A percentile compares a stretch with the other conserved stretches of the same genome.
These are phyloP conservation scores for Murina feae DNA, from an alignment of 2,113 vertebrate genomes.

Conservation along the genomic window DNA sequence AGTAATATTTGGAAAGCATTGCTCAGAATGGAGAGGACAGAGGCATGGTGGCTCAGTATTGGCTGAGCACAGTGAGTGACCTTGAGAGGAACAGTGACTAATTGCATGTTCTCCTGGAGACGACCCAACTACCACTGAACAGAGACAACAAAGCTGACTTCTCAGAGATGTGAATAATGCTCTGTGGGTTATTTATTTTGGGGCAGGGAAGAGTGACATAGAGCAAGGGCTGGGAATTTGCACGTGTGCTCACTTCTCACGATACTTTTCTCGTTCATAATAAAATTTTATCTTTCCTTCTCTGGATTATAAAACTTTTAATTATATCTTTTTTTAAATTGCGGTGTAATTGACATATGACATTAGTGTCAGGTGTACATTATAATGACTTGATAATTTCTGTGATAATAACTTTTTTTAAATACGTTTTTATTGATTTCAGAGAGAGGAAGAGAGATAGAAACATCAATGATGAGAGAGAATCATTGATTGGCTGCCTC, in stretches of 20 bases:
- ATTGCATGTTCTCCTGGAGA: background rate
- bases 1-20: background rate
- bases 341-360: background rate
- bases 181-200: background rate
- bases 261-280: background rate
- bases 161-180: background rate
- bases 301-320: background rate
- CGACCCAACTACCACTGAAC: background rate
- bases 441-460: background rate
- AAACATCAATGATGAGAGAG: background rate
- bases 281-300: background rate
- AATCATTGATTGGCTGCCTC: background rate
- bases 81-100: background rate
- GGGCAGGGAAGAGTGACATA: background rate
- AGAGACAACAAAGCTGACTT: background rate
- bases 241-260: background rate
- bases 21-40: background rate
- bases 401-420: background rate
- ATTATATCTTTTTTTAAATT: background rate
- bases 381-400: background rate
- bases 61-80: background rate
- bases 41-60: background rate
- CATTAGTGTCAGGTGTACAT: background rate
- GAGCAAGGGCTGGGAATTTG: background rate
- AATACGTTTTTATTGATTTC: background rate